phyloP scores from a whole-genome alignment of 2,113 vertebrate genomes.

The Corydoras maculifer region DNA sequence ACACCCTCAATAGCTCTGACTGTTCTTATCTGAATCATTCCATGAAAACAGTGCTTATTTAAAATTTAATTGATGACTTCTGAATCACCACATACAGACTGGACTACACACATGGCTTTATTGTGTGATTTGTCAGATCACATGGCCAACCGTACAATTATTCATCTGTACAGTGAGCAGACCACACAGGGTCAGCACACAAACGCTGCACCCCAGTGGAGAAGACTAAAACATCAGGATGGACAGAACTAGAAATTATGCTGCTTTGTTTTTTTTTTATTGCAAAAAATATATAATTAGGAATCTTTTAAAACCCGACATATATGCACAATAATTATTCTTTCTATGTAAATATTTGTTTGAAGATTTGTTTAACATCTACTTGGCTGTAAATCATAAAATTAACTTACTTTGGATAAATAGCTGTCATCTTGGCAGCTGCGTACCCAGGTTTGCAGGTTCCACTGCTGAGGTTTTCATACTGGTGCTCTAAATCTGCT shows the following conservation, averaged over 20 bases:
- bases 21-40: background rate
- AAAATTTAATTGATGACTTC: too few relatives aligned
- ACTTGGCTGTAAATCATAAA: too few relatives aligned
- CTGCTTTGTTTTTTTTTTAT: too few relatives aligned
- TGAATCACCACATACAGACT: too few relatives aligned
- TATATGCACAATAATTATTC: too few relatives aligned
- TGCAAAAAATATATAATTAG: too few relatives aligned
- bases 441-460: constrained; percentile 86
- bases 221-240: background rate
- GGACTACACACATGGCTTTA: background rate
- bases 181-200: background rate
- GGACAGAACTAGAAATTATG: background rate
- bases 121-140: background rate
- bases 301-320: too few relatives aligned
- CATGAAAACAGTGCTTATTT: background rate
- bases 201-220: too few relatives aligned
- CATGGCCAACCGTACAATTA: background rate
- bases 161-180: background rate
- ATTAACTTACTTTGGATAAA: constrained; percentile 90
- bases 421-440: constrained; percentile 85
- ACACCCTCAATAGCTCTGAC: too few relatives aligned
- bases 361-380: too few relatives aligned
- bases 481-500: constrained; percentile 78
- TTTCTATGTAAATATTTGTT: too few relatives aligned
- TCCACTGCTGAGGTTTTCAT: constrained; percentile 87